Evolutionary conservation across 2,113 vertebrate species (phyloP), one percentile per base, ranked within the genome.

Genomic region (Malaclemys terrapin): DNA sequence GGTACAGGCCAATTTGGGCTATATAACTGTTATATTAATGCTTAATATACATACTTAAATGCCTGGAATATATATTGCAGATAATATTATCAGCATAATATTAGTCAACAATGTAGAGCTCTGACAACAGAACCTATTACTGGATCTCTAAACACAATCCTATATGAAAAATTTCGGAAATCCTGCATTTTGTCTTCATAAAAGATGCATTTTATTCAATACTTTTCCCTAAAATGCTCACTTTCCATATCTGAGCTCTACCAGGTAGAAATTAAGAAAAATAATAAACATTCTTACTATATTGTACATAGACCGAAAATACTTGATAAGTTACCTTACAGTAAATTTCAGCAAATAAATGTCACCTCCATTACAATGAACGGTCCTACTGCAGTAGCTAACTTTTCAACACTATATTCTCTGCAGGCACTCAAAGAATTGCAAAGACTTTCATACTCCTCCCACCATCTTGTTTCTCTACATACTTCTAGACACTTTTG

Each of bases 401-500:
- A 76, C 76, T 81, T 27, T 72, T 72, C 65, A 72, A 10, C 65
- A 72, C 14, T 75, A 9, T 75, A 75, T 24, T 75, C 20, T 75
- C 38, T 79, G 82, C n/a, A 59, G 86, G 81, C 42, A 78, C 82
- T 59, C 87, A 82, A 29, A 80, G 82, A 92, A 85, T 49, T 85
- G 82, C 59, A 49, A 76, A 80, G 49, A 80, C 4, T 84, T 88
- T 93, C 76, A 38, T 16, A 80, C 0, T 0, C 1, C 0, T 89
- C 82, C 35, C 69, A 69, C 69, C 27, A 78, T n/a, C 52, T 47
- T 3, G 76, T 49, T 84, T 62, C 62, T 91, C 76, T 19, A 89
- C 90, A 92, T 82, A 95, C 53, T 81, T 87, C 2, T 47, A 7
- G 45, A 93, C 69, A 96, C 88, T 80, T 75, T 42, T 13, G 17